These are phyloP conservation scores for Remorina albescens DNA, from an alignment of 2,797 vertebrate species.

Conservation along the genomic window DNA sequence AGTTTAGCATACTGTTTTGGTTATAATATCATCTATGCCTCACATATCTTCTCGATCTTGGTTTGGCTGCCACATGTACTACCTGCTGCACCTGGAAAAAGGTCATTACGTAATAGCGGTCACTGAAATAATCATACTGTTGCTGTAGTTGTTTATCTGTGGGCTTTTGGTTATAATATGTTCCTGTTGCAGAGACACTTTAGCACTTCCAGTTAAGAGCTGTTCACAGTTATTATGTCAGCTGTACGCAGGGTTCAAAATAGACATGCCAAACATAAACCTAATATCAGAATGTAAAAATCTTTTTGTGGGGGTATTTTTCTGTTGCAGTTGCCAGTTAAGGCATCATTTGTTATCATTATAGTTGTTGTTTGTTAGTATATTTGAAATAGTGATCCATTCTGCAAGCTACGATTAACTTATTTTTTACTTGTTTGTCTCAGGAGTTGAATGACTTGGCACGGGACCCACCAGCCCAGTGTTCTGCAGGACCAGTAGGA, in stretches of 20 bases:
- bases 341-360: too few relatives aligned
- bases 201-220: neutral
- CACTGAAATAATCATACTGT: constrained; percentile 14
- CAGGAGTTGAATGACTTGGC: constrained; percentile 99
- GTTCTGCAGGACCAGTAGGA: constrained; percentile 99
- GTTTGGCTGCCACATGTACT: constrained; percentile 7
- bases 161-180: neutral
- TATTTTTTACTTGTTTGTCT: constrained; percentile 53
- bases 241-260: neutral
- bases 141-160: constrained; percentile 16
- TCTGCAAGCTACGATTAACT: constrained; percentile 10
- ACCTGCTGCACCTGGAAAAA: constrained; percentile 31
- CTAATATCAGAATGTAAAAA: neutral
- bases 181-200: neutral
- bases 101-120: constrained; percentile 33
- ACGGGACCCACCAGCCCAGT: constrained; percentile 99
- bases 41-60: neutral
- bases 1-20: neutral
- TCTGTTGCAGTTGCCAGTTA: neutral
- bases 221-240: constrained; percentile 1
- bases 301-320: neutral
- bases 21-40: constrained; percentile 4
- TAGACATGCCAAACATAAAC: too few relatives aligned
- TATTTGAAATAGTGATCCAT: neutral
- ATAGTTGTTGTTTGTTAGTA: neutral